These are phyloP conservation scores for Calcarius ornatus DNA, from an alignment of 2,113 vertebrate genomes.

Conservation along the genomic window DNA sequence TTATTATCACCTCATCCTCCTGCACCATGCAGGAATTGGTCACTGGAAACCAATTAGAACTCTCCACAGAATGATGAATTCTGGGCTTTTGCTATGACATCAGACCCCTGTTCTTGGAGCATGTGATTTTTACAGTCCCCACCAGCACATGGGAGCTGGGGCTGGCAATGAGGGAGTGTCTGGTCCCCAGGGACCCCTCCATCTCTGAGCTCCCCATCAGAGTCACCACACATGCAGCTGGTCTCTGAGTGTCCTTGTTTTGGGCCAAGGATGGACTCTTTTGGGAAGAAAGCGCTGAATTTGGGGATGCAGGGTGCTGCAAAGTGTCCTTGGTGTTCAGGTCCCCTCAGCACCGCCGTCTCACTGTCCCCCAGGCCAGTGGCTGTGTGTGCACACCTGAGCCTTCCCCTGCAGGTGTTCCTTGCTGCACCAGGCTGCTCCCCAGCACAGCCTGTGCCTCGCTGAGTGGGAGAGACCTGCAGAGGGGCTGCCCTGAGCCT, in stretches of 20 bases:
- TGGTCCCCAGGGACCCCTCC: not conserved
- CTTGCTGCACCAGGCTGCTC: rapidly evolving
- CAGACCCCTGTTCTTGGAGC: not conserved
- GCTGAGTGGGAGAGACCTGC: not conserved
- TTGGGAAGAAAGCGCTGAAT: not conserved
- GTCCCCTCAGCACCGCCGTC: not conserved
- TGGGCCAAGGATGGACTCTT: not conserved
- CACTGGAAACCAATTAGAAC: not conserved
- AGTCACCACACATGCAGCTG: rapidly evolving
- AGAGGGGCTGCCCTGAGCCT: not conserved
- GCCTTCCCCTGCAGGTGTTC: not conserved
- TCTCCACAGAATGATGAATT: not conserved
- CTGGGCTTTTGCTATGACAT: rapidly evolving
- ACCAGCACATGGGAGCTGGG: rapidly evolving
- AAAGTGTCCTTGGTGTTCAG: not conserved
- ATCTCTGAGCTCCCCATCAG: not conserved
- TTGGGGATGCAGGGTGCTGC: rapidly evolving
- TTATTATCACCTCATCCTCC: not conserved
- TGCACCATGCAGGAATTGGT: rapidly evolving
- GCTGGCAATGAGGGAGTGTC: rapidly evolving
- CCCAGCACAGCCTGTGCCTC: rapidly evolving
- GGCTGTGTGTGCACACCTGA: not conserved
- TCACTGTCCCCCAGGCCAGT: not conserved
- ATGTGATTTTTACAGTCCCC: rapidly evolving
- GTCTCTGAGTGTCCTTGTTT: not conserved